Conservation (phyloP, 2,797 vertebrate genomes). For the Pogonophryne albipinna region DNA sequence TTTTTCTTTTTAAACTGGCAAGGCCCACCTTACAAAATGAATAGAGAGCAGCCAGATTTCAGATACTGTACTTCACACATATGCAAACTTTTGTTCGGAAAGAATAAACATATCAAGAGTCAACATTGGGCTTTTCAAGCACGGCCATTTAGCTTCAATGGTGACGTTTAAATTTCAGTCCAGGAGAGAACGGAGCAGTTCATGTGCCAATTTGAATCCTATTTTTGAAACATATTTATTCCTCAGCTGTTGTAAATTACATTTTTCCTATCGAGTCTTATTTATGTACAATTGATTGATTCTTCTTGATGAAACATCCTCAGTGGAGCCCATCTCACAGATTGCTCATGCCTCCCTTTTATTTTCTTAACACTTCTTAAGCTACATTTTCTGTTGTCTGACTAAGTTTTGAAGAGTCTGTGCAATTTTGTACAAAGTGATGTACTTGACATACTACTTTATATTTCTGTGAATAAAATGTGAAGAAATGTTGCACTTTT, state of each 20-base stretch:
- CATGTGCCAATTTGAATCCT: constrained; percentile 86
- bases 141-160: constrained; percentile 50
- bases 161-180: constrained; percentile 30
- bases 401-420: constrained; percentile 85
- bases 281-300: constrained; percentile 71
- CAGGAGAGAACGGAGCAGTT: constrained; percentile 63
- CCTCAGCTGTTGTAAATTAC: constrained; percentile 79
- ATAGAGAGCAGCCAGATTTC: not conserved
- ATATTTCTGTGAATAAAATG: constrained; percentile 90
- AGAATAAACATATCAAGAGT: constrained; percentile 55
- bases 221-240: constrained; percentile 84
- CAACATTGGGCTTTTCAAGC: constrained; percentile 49
- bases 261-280: constrained; percentile 77
- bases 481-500: constrained; percentile 64
- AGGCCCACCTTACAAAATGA: not conserved
- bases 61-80: constrained; percentile 22
- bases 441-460: constrained; percentile 88
- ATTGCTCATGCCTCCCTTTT: constrained; percentile 63
- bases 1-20: not conserved
- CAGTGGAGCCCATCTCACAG: constrained; percentile 68
- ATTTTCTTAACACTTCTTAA: constrained; percentile 73
- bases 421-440: constrained; percentile 89
- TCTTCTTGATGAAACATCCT: constrained; percentile 65
- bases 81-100: constrained; percentile 44
- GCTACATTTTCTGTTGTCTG: constrained; percentile 77